phyloP scores from a whole-genome alignment of 2,797 vertebrate genomes.

The Prunella strophiata region DNA sequence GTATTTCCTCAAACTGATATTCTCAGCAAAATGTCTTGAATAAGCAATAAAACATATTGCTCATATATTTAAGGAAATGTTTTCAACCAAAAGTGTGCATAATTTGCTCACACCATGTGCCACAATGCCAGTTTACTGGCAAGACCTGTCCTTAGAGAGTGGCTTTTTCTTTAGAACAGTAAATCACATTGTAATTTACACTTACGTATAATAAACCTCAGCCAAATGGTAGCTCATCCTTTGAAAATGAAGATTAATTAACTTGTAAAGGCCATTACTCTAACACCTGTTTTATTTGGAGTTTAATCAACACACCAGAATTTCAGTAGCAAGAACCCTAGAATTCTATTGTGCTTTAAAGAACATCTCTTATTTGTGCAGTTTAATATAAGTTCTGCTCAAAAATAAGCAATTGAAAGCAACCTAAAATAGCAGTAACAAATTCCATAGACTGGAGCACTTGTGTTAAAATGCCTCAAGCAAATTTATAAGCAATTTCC shows the following conservation, averaged over 20 bases:
- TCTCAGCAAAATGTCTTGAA: background rate
- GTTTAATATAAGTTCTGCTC: slow-evolving; percentile 65
- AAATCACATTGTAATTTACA: slow-evolving; percentile 20
- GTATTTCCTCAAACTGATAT: background rate
- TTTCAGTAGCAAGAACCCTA: slow-evolving; percentile 53
- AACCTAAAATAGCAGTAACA: slow-evolving; percentile 64
- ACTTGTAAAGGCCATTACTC: slow-evolving; percentile 24
- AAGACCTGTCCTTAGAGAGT: background rate
- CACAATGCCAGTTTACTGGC: background rate
- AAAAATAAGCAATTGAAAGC: slow-evolving; percentile 59
- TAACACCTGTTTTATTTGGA: slow-evolving; percentile 67
- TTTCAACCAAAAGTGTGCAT: background rate
- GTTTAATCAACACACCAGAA: slow-evolving; percentile 56
- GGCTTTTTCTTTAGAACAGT: background rate
- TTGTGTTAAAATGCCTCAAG: slow-evolving; percentile 44
- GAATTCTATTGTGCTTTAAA: slow-evolving; percentile 44
- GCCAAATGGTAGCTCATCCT: slow-evolving; percentile 6
- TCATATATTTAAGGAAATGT: background rate
- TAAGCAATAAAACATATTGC: background rate
- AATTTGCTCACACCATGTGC: background rate
- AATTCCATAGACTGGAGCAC: slow-evolving; percentile 23
- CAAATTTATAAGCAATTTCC: slow-evolving; percentile 67
- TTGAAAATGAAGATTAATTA: slow-evolving; percentile 67
- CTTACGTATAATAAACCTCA: background rate
- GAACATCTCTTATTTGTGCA: slow-evolving; percentile 39